Evolutionary conservation across 2,797 vertebrate species (phyloP).

Genomic region (Semotilus atromaculatus): DNA sequence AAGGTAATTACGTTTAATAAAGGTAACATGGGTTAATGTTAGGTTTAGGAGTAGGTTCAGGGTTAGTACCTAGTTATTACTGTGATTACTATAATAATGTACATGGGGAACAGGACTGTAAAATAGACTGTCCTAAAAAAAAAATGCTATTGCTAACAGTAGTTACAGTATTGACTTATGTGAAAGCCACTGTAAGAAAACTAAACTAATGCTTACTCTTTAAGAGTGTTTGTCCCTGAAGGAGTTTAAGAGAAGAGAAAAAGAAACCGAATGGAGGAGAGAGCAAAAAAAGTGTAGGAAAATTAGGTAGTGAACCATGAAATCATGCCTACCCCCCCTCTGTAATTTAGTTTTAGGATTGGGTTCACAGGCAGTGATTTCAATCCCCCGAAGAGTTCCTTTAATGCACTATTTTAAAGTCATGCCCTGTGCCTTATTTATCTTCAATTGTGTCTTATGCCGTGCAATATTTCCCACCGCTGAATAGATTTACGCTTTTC

Average conservation of each 20-base stretch:
- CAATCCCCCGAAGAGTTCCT: conserved; percentile 72
- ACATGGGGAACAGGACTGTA: too few species aligned
- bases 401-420: conserved; percentile 73
- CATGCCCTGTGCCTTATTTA: conserved; percentile 67
- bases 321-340: conserved; percentile 80
- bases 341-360: conserved; percentile 82
- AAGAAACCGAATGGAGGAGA: conserved; percentile 61
- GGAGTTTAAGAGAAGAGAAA: conserved; percentile 35
- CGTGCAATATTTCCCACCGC: conserved; percentile 63
- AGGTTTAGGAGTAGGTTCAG: too few species aligned
- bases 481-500: conserved; percentile 62
- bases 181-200: conserved; percentile 43
- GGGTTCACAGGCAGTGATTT: conserved; percentile 75
- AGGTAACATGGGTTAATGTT: too few species aligned
- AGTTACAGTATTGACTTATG: conserved; percentile 36
- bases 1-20: too few species aligned
- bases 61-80: too few species aligned
- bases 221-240: conserved; percentile 48
- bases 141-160: conserved; percentile 1
- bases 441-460: conserved; percentile 67
- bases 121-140: too few species aligned
- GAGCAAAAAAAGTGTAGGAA: conserved; percentile 58
- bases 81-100: too few species aligned
- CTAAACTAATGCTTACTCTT: conserved; percentile 52
- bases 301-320: conserved; percentile 81